Evolutionary conservation across 2,888 invertebrate species (phyloP), one percentile per base, ranked within the genome.

Genomic region (Alloplasta piceator): DNA sequence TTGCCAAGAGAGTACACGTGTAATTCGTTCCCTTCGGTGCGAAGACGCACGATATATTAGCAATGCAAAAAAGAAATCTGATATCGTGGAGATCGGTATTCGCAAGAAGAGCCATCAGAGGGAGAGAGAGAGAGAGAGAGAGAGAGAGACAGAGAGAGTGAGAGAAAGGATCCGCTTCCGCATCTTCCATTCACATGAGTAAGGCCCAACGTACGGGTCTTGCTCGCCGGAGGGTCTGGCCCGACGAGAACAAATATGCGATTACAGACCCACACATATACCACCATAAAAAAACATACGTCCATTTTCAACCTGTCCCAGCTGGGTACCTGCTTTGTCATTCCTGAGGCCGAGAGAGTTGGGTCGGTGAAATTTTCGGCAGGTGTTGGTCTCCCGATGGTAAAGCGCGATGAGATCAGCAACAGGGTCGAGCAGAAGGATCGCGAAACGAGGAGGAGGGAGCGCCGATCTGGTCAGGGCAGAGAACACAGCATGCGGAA

Each of bases 351-450:
- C 56, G 61, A 52, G 67, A 72, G 26, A 26, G 81, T 64, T 68
- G 55, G 68, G 66, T 74, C 71, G 68, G 58, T 70, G 76, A 68
- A 82, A 79, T 82, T 79, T 83, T 83, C 64, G 78, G 82, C 83
- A 82, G 82, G 82, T 83, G 82, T 82, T 68, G 26, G 6, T 50
- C 12, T 14, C 58, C 36, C 71, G 41, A 64, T 39, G 67, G 39
- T 26, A 26, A 1, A 7, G 10, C 61, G 43, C 52, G 67, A 56
- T 48, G 16, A 26, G n/a, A 60, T 70, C 36, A 64, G 38, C 41
- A 58, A 36, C 74, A 67, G 14, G 64, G 50, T 39, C 39, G 38
- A 48, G 16, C 38, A 12, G 7, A 9, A 46, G 5, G 50, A 9
- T 43, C 26, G 43, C n/a, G 38, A 56, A 39, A 39, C 39, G 50